These are phyloP conservation scores for Epirrhoe alternata DNA, from an alignment of 2,888 invertebrate genomes.

Conservation along the genomic window DNA sequence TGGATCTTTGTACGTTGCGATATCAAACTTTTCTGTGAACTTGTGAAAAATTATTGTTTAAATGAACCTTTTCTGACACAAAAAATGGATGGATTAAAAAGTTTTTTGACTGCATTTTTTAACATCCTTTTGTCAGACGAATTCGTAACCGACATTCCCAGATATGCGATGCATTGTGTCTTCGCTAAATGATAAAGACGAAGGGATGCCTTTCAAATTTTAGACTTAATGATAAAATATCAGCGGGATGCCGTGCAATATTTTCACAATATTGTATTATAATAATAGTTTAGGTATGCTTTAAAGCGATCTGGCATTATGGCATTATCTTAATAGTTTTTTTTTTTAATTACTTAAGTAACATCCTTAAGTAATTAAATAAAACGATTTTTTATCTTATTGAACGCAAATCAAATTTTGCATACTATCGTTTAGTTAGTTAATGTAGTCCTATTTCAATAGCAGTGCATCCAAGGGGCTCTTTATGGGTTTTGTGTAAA, in stretches of 20 bases:
- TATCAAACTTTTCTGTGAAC: conserved; percentile 76
- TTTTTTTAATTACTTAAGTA: too few species aligned
- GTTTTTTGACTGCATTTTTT: conserved; percentile 74
- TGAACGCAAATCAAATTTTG: too few species aligned
- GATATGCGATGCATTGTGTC: conserved; percentile 76
- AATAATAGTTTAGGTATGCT: conserved; percentile 60
- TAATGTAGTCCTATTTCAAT: too few species aligned
- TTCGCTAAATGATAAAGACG: conserved; percentile 72
- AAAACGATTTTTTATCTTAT: too few species aligned
- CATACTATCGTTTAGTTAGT: too few species aligned
- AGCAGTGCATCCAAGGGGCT: too few species aligned
- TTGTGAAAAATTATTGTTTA: conserved; percentile 76
- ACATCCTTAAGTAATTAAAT: too few species aligned
- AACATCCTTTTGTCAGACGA: conserved; percentile 74
- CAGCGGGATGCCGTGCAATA: conserved; percentile 78
- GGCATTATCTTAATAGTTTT: conserved; percentile 15
- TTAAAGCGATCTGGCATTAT: conserved; percentile 33
- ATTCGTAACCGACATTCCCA: conserved; percentile 83
- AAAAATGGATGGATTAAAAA: conserved; percentile 72
- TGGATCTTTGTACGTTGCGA: conserved; percentile 78
- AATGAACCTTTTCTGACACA: conserved; percentile 71
- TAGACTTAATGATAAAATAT: conserved; percentile 77
- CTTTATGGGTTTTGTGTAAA: too few species aligned
- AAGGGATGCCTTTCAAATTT: conserved; percentile 68
- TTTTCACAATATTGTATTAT: conserved; percentile 77